Percentiles rank a stretch among this genome's conserved stretches.
phyloP scores from a whole-genome alignment of 1,140 invertebrate genomes.

The Carcinoscorpius rotundicauda region DNA sequence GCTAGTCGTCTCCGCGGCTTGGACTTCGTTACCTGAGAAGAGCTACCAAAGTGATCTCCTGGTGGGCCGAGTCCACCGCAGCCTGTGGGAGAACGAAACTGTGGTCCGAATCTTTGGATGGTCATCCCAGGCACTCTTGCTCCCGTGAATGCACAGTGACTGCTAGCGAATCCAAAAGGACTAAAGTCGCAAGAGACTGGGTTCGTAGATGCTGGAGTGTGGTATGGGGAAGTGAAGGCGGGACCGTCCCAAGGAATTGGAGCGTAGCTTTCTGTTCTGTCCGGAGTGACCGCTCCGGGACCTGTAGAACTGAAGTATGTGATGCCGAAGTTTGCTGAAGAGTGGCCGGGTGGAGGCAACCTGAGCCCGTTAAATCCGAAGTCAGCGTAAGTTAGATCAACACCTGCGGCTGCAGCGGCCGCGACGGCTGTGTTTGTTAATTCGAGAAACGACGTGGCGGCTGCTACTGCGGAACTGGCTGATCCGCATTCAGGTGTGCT shows the following conservation, averaged over 20 bases:
- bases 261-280: slow-evolving; percentile 14
- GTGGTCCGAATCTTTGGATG: slow-evolving; percentile 3
- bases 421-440: slow-evolving; percentile 16
- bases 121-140: not conserved
- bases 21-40: slow-evolving; percentile 2
- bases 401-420: slow-evolving; percentile 4
- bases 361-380: slow-evolving; percentile 12
- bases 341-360: slow-evolving; percentile 5
- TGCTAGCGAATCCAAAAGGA: slow-evolving; percentile 5
- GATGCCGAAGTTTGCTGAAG: slow-evolving; percentile 7
- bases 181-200: slow-evolving; percentile 9
- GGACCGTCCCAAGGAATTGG: slow-evolving; percentile 13
- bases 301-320: slow-evolving; percentile 1
- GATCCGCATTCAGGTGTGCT: slow-evolving; percentile 19
- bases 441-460: slow-evolving; percentile 17
- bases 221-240: slow-evolving; percentile 6
- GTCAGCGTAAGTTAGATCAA: slow-evolving; percentile 3
- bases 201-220: not conserved
- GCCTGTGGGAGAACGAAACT: slow-evolving; percentile 1
- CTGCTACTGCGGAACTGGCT: not conserved
- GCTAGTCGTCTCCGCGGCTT: slow-evolving; percentile 64
- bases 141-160: not conserved
- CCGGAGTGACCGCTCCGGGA: slow-evolving; percentile 5
- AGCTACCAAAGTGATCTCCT: not conserved
- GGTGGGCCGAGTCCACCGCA: not conserved